Evolutionary conservation across 2,113 vertebrate species (phyloP), one percentile per base, ranked within the genome.

Genomic region (Catharus bicknelli): DNA sequence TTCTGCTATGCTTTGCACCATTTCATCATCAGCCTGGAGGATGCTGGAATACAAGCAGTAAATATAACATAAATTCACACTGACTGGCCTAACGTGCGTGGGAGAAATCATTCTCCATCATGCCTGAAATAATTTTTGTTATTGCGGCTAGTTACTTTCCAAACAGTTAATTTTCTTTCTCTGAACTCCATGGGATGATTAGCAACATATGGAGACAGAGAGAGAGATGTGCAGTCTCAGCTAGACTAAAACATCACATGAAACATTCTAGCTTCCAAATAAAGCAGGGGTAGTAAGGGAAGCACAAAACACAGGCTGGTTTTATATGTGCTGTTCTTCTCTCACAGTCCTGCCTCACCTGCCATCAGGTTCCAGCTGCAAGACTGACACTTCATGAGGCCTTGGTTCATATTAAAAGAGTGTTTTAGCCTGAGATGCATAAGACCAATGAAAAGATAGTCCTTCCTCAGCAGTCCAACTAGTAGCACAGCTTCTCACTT

Each of bases 41-140:
- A 34, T 34, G 51, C 34, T 64, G 54, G 36, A 78, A 66, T 8
- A 43, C 27, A 74, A 74, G 25, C 55, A 66, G 58, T 13, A 47
- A 80, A 83, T 26, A 9, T 25, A 75, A 61, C n/a, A 72, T 9
- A 88, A 72, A 55, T 76, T 72, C 53, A 59, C 54, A 73, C 10
- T 0, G 1, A 75, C 21, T 70, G 27, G n/a, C 48, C 68, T 73
- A 72, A 75, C 1, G 11, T 0, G 4, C 10, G 32, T 62, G 12
- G 53, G 48, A 75, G 42, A 74, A 83, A 67, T 50, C 30, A 69
- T 29, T 38, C 66, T 40, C 34, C 32, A 18, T 2, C 3, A n/a
- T 42, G 48, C 25, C 51, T 67, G 76, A 74, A 67, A 57, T 58
- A 50, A 20, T 75, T 88, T 79, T 57, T 67, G 25, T 53, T 79